phyloP scores from a whole-genome alignment of 2,113 vertebrate genomes.

The Empidonax traillii region DNA sequence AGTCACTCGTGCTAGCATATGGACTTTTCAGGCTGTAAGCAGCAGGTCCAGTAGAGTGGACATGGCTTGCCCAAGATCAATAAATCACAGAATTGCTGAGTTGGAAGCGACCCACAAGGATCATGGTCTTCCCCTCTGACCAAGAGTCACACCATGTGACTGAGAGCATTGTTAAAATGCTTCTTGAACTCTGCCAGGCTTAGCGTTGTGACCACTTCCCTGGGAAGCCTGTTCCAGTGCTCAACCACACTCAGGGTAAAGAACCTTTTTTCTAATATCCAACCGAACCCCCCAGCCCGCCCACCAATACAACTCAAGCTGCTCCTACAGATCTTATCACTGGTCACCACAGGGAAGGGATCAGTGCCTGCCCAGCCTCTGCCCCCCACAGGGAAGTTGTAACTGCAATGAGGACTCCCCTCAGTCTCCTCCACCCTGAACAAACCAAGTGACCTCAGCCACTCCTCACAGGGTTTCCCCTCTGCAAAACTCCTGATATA shows the following conservation, averaged over 20 bases:
- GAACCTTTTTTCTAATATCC: accelerated
- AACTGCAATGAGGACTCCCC: background rate
- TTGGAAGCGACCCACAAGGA: background rate
- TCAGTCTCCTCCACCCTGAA: background rate
- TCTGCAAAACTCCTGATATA: background rate
- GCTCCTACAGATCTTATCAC: background rate
- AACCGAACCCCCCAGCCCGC: background rate
- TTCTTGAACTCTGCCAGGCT: background rate
- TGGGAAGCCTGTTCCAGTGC: background rate
- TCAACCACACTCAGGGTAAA: accelerated
- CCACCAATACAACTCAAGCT: background rate
- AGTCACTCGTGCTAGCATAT: background rate
- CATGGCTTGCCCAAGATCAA: background rate
- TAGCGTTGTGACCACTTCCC: background rate
- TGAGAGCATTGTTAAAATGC: background rate
- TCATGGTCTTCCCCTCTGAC: too few relatives aligned
- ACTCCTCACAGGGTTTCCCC: accelerated
- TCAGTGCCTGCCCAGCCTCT: too few relatives aligned
- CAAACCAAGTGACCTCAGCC: background rate
- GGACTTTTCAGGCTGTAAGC: background rate
- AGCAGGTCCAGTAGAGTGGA: background rate
- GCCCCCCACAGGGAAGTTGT: accelerated
- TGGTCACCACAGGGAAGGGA: background rate
- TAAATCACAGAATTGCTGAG: background rate
- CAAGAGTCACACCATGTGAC: too few relatives aligned